These are phyloP conservation scores for Athetis lepigone DNA, from an alignment of 2,888 invertebrate species.

Conservation along the genomic window DNA sequence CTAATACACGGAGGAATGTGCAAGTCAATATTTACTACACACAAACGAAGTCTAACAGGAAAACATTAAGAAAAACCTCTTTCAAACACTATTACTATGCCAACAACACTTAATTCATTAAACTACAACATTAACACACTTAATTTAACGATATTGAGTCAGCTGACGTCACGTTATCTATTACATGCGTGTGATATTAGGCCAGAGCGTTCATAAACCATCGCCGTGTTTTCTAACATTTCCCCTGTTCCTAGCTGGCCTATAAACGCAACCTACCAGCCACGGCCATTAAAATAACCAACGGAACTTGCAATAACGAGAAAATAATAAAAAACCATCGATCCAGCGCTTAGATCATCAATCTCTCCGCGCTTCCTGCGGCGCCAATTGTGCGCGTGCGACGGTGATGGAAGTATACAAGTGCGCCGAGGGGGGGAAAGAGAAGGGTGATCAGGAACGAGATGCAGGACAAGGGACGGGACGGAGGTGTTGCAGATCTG, in stretches of 20 bases:
- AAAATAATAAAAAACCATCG: constrained; percentile 68
- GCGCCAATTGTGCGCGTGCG: constrained; percentile 76
- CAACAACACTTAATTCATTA: constrained; percentile 13
- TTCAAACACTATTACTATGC: neutral
- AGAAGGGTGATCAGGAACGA: constrained; percentile 59
- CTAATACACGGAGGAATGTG: constrained; percentile 3
- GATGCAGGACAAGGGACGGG: constrained; percentile 65
- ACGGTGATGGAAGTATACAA: constrained; percentile 64
- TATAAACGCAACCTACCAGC: constrained; percentile 46
- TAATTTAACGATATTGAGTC: constrained; percentile 24
- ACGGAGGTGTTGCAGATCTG: constrained; percentile 71
- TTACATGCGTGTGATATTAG: constrained; percentile 7
- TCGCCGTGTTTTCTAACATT: constrained; percentile 4
- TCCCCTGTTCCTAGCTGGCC: constrained; percentile 22
- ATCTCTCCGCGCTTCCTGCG: constrained; percentile 84
- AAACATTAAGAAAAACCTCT: constrained; percentile 34
- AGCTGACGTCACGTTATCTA: constrained; percentile 6
- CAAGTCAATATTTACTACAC: neutral
- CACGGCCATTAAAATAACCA: constrained; percentile 61
- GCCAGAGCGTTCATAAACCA: neutral
- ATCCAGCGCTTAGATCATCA: constrained; percentile 84
- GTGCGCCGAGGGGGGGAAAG: constrained; percentile 45
- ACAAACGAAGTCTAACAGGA: constrained; percentile 40
- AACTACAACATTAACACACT: constrained; percentile 39
- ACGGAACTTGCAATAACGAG: constrained; percentile 64